phyloP scores from a whole-genome alignment of 2,888 invertebrate genomes.

The Dorcus parallelipipedus region DNA sequence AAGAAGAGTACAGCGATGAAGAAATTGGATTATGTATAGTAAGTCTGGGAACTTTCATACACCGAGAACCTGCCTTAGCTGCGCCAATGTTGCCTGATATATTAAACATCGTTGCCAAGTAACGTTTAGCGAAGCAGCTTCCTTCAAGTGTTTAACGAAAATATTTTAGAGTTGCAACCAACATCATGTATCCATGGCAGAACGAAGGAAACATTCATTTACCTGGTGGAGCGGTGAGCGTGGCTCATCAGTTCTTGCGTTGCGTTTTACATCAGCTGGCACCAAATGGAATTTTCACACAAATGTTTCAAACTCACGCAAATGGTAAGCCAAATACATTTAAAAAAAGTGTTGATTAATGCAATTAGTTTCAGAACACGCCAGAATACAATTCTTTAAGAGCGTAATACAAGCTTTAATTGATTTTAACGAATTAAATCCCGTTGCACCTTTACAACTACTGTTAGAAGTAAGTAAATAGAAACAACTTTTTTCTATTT shows the following conservation, averaged over 20 bases:
- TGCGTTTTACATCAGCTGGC: conserved; percentile 96
- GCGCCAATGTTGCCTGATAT: conserved; percentile 91
- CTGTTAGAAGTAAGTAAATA: conserved; percentile 68
- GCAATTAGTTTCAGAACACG: conserved; percentile 54
- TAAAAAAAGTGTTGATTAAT: not conserved
- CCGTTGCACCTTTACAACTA: conserved; percentile 88
- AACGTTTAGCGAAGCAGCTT: conserved; percentile 29
- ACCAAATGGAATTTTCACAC: conserved; percentile 94
- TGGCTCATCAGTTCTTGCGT: conserved; percentile 94
- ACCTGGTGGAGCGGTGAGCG: conserved; percentile 92
- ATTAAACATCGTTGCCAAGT: conserved; percentile 85
- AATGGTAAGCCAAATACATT: conserved; percentile 58
- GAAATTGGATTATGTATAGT: conserved; percentile 93
- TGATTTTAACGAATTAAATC: conserved; percentile 95
- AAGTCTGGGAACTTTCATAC: conserved; percentile 91
- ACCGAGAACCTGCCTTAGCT: conserved; percentile 92
- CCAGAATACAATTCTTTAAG: conserved; percentile 83
- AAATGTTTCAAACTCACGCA: conserved; percentile 88
- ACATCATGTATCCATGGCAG: conserved; percentile 86
- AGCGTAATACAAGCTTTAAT: conserved; percentile 90
- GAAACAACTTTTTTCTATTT: too few relatives aligned
- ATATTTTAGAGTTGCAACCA: conserved; percentile 64
- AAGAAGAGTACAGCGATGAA: conserved; percentile 94
- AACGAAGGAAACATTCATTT: conserved; percentile 81
- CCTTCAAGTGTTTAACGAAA: not conserved